phyloP scores from a whole-genome alignment of 1,140 invertebrate species.

The Drosophila persimilis region DNA sequence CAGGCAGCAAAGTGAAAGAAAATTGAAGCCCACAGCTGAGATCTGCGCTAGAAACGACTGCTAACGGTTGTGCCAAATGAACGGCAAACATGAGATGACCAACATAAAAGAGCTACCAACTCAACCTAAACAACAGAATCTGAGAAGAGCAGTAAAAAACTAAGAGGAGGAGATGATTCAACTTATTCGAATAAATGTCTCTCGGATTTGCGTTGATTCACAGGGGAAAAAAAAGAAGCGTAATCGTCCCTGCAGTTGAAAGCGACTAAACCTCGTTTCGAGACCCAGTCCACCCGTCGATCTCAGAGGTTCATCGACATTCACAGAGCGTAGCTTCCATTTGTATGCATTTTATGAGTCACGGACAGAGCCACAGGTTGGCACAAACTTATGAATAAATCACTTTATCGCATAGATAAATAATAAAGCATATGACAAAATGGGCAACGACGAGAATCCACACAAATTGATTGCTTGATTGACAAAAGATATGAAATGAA shows the following conservation, averaged over 20 bases:
- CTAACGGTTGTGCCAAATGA: conserved; percentile 71
- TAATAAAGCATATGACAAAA: conserved; percentile 58
- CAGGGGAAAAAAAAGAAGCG: background rate
- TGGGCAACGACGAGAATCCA: conserved; percentile 35
- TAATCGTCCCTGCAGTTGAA: conserved; percentile 19
- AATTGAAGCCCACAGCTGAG: no score
- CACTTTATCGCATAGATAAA: conserved; percentile 43
- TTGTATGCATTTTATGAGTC: conserved; percentile 57
- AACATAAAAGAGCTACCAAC: conserved; percentile 41
- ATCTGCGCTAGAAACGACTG: conserved; percentile 5
- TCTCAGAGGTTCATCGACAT: conserved; percentile 64
- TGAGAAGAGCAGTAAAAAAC: conserved; percentile 6
- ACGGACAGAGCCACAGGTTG: conserved; percentile 11
- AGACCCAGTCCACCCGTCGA: background rate
- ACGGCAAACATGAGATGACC: conserved; percentile 59
- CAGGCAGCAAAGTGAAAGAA: no score
- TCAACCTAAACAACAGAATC: no score
- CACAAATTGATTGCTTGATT: conserved; percentile 48
- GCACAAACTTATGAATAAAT: conserved; percentile 24
- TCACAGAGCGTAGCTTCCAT: conserved; percentile 49
- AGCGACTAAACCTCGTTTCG: conserved; percentile 16
- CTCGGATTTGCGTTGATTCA: background rate
- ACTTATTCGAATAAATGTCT: conserved; percentile 23
- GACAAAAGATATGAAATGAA: conserved; percentile 21
- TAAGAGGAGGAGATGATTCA: conserved; percentile 32